A percentile compares a stretch with the other conserved stretches of the same genome.
Evolutionary conservation across 2,888 invertebrate genomes (phyloP).

Genomic region (Meandrusa payeni): DNA sequence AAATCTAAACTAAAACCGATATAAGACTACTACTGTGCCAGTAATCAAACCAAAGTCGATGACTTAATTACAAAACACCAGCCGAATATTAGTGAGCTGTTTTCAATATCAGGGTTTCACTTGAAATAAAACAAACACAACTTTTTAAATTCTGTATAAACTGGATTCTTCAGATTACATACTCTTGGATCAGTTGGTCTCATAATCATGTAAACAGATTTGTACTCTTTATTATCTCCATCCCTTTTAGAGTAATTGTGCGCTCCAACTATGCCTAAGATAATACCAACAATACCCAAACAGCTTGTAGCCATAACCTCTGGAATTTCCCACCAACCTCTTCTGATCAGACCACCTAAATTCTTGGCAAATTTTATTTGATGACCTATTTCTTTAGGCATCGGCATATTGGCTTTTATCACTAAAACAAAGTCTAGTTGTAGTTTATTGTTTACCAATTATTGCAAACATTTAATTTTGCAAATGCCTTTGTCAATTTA

Average conservation of each 20-base stretch:
- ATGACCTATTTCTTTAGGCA: conserved; percentile 48
- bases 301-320: conserved; percentile 82
- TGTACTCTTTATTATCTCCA: conserved; percentile 84
- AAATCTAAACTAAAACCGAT: too few relatives aligned
- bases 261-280: conserved; percentile 61
- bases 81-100: too few relatives aligned
- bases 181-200: conserved; percentile 83
- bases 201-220: conserved; percentile 79
- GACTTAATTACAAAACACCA: too few relatives aligned
- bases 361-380: conserved; percentile 48
- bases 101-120: too few relatives aligned
- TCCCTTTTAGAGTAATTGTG: conserved; percentile 71
- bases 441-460: too few relatives aligned
- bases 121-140: neutral
- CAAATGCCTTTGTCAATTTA: too few relatives aligned
- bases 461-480: too few relatives aligned
- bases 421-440: neutral
- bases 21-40: too few relatives aligned
- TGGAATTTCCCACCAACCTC: conserved; percentile 85
- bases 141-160: conserved; percentile 41
- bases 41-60: too few relatives aligned
- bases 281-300: conserved; percentile 80
- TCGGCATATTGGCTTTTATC: conserved; percentile 28
- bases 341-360: conserved; percentile 46
- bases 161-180: conserved; percentile 52